A percentile compares a stretch with the other conserved stretches of the same genome.
Conservation (phyloP, 2,113 vertebrate genomes). For the Sinocyclocheilus anshuiensis region DNA sequence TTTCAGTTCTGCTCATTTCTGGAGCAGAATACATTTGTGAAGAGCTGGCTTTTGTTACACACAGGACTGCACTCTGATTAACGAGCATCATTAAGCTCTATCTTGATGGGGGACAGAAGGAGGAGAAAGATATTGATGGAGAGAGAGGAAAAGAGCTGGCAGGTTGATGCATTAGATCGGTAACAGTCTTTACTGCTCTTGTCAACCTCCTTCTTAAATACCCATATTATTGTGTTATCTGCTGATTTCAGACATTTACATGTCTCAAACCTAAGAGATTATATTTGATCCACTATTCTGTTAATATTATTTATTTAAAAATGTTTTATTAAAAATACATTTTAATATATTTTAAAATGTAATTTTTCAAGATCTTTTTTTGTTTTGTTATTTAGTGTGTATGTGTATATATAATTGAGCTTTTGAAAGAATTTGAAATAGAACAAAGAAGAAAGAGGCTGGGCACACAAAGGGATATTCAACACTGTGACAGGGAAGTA, state of each 20-base stretch:
- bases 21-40: neutral
- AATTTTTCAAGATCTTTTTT: too few species aligned
- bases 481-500: neutral
- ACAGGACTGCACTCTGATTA: constrained; percentile 27
- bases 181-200: constrained; percentile 22
- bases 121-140: neutral
- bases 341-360: too few species aligned
- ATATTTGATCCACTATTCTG: neutral
- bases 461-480: neutral
- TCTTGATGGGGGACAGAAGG: constrained; percentile 26
- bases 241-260: constrained; percentile 30
- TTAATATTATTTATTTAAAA: too few species aligned
- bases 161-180: constrained; percentile 12
- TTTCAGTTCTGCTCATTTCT: constrained; percentile 4
- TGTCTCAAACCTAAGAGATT: neutral
- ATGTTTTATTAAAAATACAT: too few species aligned
- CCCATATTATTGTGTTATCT: constrained; percentile 32
- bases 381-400: too few species aligned
- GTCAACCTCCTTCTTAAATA: constrained; percentile 35
- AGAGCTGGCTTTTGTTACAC: constrained; percentile 11
- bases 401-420: neutral
- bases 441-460: neutral
- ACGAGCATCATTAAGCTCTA: constrained; percentile 20
- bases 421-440: neutral
- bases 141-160: neutral